These are phyloP conservation scores for Anguilla japonica DNA, from an alignment of 2,113 vertebrate species.

Conservation along the genomic window DNA sequence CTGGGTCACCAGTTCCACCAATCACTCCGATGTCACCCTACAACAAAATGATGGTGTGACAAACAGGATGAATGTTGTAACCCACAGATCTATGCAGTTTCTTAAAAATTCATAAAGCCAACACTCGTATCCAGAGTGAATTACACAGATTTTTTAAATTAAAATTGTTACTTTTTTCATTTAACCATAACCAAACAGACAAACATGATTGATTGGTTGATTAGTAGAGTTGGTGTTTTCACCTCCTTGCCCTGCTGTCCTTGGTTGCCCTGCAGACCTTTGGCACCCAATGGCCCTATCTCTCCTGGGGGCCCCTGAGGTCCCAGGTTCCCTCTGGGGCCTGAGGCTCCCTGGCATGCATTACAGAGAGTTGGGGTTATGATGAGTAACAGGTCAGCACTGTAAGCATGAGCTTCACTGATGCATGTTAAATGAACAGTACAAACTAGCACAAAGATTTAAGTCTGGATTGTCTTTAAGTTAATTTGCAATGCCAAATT, in stretches of 20 bases:
- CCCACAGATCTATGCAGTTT: background rate
- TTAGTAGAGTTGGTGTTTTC: slow-evolving; percentile 2
- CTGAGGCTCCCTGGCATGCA: slow-evolving; percentile 71
- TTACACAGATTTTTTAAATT: too few relatives aligned
- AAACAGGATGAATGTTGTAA: background rate
- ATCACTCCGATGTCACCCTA: slow-evolving; percentile 68
- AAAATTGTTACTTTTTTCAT: too few relatives aligned
- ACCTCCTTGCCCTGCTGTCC: slow-evolving; percentile 78
- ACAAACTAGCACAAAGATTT: too few relatives aligned
- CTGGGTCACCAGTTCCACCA: slow-evolving; percentile 71
- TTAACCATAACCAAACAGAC: too few relatives aligned
- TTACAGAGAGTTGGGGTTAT: background rate
- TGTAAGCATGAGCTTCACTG: too few relatives aligned
- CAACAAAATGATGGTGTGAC: background rate
- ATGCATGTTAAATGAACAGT: too few relatives aligned
- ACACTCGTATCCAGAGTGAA: too few relatives aligned
- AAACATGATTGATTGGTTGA: too few relatives aligned
- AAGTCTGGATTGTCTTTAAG: background rate
- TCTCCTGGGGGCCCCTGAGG: slow-evolving; percentile 66
- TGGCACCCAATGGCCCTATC: slow-evolving; percentile 64
- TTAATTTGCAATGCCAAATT: background rate
- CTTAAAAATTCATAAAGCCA: background rate
- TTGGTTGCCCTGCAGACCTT: slow-evolving; percentile 60
- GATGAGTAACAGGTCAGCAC: background rate
- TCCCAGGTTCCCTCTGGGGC: slow-evolving; percentile 65